Evolutionary conservation across 2,113 vertebrate genomes (phyloP), one percentile per base, ranked within the genome.

Genomic region (Aegithalos caudatus): DNA sequence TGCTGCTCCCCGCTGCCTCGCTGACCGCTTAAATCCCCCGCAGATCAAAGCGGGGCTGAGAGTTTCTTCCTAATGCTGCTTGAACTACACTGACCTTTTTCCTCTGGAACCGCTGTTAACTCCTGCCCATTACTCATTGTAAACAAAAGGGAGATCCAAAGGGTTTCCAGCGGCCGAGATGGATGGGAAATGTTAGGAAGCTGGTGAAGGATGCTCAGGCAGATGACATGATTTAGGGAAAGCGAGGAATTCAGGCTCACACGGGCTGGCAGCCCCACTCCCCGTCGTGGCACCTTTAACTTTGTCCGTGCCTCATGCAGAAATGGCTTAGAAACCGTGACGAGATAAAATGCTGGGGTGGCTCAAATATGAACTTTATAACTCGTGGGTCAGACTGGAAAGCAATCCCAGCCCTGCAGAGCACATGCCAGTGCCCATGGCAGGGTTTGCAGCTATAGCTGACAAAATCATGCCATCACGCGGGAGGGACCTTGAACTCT

Each of bases 101-200:
- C 90, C 86, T 91, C 91, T 87, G 80, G 84, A 89, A 79, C 84
- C 74, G 47, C 82, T 92, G 71, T 82, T 61, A 85, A 80, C 79
- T 92, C 90, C 88, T 80, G 60, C 85, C 80, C 88, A 79, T 91
- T 93, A 82, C 86, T 91, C 92, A 92, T 76, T 70, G 94, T 91
- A 97, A 97, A 97, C 95, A 97, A 96, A 96, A 90, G 85, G 86
- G 95, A 92, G 93, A 96, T 95, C 93, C 96, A 94, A 96, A 93
- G 94, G 48, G 35, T 95, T 96, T 92, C 81, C 95, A 96, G n/a
- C 2, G 45, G 95, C 94, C 50, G 73, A 90, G 96, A 95, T 31
- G 78, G 87, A 96, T 92, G 95, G 91, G 93, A 95, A 92, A 88
- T 73, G 89, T 70, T 95, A 96, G 95, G 93, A 96, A 96, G 81